Base-by-base conservation (phyloP, 2,113 vertebrate genomes). In the Cnemophilus loriae region DNA sequence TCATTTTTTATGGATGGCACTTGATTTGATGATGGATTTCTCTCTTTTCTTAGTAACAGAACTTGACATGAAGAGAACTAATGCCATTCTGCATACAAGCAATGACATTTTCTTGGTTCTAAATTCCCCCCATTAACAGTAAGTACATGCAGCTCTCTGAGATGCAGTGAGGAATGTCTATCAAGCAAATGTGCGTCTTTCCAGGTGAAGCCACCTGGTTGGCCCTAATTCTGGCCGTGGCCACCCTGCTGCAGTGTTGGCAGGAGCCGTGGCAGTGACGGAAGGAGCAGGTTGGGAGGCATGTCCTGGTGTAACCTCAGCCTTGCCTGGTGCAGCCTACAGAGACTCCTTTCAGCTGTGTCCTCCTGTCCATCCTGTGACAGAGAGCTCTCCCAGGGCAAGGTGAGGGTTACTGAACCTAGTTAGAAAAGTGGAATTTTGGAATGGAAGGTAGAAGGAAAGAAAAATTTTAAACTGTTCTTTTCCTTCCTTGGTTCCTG, bases 221-320 rank as follows among this genome's bases (percentile, higher is more conserved):
- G 85, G 44, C 70, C 77, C 67, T 49, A 1, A 9, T 61, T 32
- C 1, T 0, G 3, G 44, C 10, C 9, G 1, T 26, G 46, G 39
- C 55, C 4, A 4, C 47, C 44, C 41, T 82, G 65, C 57, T 8
- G 6, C 39, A 8, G 27, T 11, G n/a, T 2, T 65, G 49, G 53
- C 49, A 73, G 50, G 59, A 56, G 52, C 24, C 0, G 7, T 39
- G 55, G 52, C 64, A 81, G 35, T 6, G 69, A 39, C 0, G 8
- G 77, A 57, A 18, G 52, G 77, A 84, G 44, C 56, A 55, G 80
- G 39, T 46, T 30, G 32, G 55, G 52, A 87, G 61, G 11, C 37
- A 46, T 7, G 55, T 77, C 73, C 89, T 41, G 47, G 24, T 4
- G 4, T 74, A 39, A 76, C 71, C 64, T 28, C 68, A 61, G 65